Evolutionary conservation across 2,113 vertebrate genomes (phyloP), one percentile per base, ranked within the genome.

Genomic region (Hydrochoerus hydrochaeris): DNA sequence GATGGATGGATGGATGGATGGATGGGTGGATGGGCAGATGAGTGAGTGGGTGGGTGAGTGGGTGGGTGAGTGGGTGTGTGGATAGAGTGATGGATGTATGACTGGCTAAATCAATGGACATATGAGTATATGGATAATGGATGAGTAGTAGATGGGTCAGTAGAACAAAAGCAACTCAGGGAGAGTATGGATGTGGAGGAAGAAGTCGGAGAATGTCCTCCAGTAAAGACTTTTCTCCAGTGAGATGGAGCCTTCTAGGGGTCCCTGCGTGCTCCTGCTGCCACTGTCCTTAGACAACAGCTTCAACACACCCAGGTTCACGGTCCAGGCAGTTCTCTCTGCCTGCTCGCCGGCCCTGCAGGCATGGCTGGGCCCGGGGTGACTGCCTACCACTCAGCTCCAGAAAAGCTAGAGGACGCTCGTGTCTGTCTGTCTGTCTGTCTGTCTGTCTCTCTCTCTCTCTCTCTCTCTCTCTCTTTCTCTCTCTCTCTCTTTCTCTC

Each of bases 231-330:
- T 11, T 26, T 26, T 82, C 85, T 30, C 32, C 1, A 0, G 28
- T 30, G 30, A 89, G 60, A 17, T 7, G 28, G 12, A 17, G 41
- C 35, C 38, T 19, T 49, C 28, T 32, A 16, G 46, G 77, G 0
- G 6, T 8, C 28, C n/a, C 28, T 44, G 20, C 4, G 1, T 7
- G 63, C 38, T 12, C 54, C n/a, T 46, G 0, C 5, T 19, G 22
- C 1, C 17, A 12, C 52, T 17, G 16, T 7, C n/a, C 52, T 44
- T 44, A 20, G 26, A 19, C 4, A 6, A 9, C 7, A 3, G 41
- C 71, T 35, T 19, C 32, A 10, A 4, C 0, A 2, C 8, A 4
- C 44, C 13, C 1, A 38, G 30, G 11, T 24, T 54, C 75, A 3
- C 46, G 1, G 7, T 16, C 54, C 22, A 35, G 5, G 46, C 49